Base-by-base conservation (phyloP, 2,797 vertebrate genomes). In the Erethizon dorsatum region DNA sequence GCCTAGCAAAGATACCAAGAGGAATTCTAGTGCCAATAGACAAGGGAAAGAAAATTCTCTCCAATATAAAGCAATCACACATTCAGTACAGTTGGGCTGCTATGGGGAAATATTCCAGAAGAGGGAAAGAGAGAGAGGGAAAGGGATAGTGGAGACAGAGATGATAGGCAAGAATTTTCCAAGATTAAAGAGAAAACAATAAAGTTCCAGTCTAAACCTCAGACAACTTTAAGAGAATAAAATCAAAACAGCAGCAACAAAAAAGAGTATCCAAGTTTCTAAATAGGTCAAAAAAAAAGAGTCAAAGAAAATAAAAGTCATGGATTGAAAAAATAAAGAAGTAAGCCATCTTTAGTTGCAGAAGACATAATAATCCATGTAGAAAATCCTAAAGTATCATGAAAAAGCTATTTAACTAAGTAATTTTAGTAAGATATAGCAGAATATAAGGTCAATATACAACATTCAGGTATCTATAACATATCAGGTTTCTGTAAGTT, bases 341-440 rank as follows among this genome's bases (percentile, higher is more conserved):
- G 9, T 0, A 56, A 17, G 28, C 22, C 14, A 24, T 41, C 57
- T 65, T 77, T 83, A 82, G 77, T 69, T 69, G 69, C 26, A 75
- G 56, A 96, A 26, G 7, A 41, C 47, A 24, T 26, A 33, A 33
- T 65, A 17, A 52, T 82, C 18, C 22, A 47, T 45, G 33, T 52
- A 45, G 31, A 94, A 88, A 78, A 94, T 83, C 47, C 31, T 28
- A 54, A 77, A n/a, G 31, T 85, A 82, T 75, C 56, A 78, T 83
- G 56, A 20, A 41, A 91, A 92, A 47, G 7, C 50, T 82, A 84
- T 61, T 86, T 56, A 9, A 67, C 17, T 88, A 67, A 84, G 17
- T 80, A 24, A n/a, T 20, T 67, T 63, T 86, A 89, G 22, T 26
- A 85, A 50, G 47, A 73, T 24, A 33, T 61, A 54, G 2, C 11